phyloP scores from a whole-genome alignment of 1,140 invertebrate genomes.

The Tribolium castaneum region DNA sequence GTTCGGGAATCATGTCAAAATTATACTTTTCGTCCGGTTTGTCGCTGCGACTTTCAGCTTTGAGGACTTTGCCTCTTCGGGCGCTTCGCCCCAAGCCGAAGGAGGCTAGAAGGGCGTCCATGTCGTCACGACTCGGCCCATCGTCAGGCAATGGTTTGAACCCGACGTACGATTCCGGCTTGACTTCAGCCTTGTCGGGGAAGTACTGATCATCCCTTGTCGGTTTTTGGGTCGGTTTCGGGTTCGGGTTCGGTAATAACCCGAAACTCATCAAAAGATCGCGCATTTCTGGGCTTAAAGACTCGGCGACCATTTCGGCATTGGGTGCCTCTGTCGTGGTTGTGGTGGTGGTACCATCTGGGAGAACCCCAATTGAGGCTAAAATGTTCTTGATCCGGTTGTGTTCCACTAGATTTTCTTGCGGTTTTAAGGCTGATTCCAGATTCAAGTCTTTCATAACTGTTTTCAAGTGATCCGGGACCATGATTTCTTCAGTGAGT shows the following conservation, averaged over 20 bases:
- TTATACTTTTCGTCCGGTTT: slow-evolving; percentile 53
- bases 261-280: slow-evolving; percentile 64
- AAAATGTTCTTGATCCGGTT: slow-evolving; percentile 52
- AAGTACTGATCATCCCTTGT: slow-evolving; percentile 29
- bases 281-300: slow-evolving; percentile 64
- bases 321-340: slow-evolving; percentile 54
- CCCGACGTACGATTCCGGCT: slow-evolving; percentile 66
- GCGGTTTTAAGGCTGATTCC: not conserved
- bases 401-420: slow-evolving; percentile 33
- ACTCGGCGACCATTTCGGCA: slow-evolving; percentile 60
- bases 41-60: slow-evolving; percentile 13
- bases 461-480: slow-evolving; percentile 55
- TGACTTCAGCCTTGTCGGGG: slow-evolving; percentile 55
- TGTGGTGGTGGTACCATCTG: slow-evolving; percentile 42
- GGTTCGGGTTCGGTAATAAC: slow-evolving; percentile 56
- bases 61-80: slow-evolving; percentile 46
- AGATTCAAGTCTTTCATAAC: slow-evolving; percentile 48
- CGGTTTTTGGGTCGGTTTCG: slow-evolving; percentile 45
- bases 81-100: slow-evolving; percentile 67
- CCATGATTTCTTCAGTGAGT: slow-evolving; percentile 48
- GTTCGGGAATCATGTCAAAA: slow-evolving; percentile 65
- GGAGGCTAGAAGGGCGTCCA: slow-evolving; percentile 68
- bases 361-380: slow-evolving; percentile 49
- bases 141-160: slow-evolving; percentile 71
- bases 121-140: slow-evolving; percentile 65